Evolutionary conservation across 2,113 vertebrate genomes (phyloP).

Genomic region (Coptodon bakossiorum): DNA sequence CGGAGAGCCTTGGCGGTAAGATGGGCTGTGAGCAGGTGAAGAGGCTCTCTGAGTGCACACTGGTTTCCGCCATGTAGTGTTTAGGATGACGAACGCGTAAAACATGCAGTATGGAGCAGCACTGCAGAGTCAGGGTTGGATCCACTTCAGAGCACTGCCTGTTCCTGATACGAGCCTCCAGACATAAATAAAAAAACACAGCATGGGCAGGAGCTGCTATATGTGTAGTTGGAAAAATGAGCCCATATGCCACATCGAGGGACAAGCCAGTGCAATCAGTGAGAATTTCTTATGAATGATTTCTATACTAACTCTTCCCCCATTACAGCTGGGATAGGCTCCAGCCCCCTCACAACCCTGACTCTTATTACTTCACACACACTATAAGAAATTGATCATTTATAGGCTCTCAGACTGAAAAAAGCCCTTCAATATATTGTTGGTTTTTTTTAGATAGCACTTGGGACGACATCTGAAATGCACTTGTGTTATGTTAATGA

Average conservation of each 20-base stretch:
- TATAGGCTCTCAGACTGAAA: background rate
- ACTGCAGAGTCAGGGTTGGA: background rate
- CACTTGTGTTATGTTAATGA: background rate
- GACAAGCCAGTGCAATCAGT: background rate
- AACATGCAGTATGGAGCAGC: constrained; percentile 6
- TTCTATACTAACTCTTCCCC: background rate
- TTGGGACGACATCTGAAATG: background rate
- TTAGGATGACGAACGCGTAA: constrained; percentile 38
- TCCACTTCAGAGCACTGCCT: constrained; percentile 38
- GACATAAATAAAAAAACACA: constrained; percentile 60
- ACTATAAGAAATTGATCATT: background rate
- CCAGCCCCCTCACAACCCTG: background rate
- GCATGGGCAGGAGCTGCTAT: background rate
- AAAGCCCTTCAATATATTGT: background rate
- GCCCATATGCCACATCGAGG: background rate
- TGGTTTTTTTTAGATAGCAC: background rate
- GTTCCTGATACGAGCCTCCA: constrained; percentile 52
- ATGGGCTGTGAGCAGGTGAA: constrained; percentile 8
- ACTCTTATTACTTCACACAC: background rate
- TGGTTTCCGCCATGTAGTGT: constrained; percentile 16
- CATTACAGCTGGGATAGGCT: background rate
- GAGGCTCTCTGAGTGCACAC: background rate
- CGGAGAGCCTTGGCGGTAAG: background rate
- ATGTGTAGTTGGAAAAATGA: background rate
- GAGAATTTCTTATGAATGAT: background rate